Evolutionary conservation across 2,113 vertebrate species (phyloP).

Genomic region (Eolophus roseicapilla): DNA sequence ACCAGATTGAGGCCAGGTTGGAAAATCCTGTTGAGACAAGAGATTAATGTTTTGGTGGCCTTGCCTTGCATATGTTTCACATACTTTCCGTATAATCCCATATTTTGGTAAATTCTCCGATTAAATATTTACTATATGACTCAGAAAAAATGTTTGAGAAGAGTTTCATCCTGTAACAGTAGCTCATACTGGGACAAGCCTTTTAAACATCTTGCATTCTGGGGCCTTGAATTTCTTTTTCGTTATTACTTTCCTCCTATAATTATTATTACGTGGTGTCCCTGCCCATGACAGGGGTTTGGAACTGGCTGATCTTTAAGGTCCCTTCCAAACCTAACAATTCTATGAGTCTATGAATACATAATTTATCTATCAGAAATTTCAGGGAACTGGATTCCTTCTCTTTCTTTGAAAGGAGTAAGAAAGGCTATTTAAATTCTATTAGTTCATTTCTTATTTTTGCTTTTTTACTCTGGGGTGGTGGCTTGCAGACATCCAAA

Average conservation of each 20-base stretch:
- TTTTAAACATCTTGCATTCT: neutral
- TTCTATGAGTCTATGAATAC: neutral
- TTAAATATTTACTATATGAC: conserved; percentile 6
- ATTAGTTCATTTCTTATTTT: neutral
- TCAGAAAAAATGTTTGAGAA: neutral
- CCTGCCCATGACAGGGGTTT: neutral
- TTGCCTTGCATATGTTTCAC: conserved; percentile 19
- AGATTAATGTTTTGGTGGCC: neutral
- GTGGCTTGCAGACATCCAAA: neutral
- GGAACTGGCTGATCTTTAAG: neutral
- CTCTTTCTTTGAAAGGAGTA: neutral
- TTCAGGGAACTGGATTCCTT: neutral
- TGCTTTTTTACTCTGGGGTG: neutral
- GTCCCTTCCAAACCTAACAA: neutral
- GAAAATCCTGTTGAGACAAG: conserved; percentile 36
- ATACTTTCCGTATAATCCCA: conserved; percentile 22
- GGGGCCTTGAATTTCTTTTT: neutral
- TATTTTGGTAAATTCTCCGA: conserved; percentile 38
- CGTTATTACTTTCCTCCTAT: neutral
- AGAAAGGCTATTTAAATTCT: neutral
- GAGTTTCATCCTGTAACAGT: neutral
- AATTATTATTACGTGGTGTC: neutral
- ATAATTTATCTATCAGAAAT: neutral
- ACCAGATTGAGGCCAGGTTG: neutral
- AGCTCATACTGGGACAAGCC: neutral